phyloP scores from a whole-genome alignment of 35 echinoderm and acorn worm genomes.

The Ophiothrix spiculata region DNA sequence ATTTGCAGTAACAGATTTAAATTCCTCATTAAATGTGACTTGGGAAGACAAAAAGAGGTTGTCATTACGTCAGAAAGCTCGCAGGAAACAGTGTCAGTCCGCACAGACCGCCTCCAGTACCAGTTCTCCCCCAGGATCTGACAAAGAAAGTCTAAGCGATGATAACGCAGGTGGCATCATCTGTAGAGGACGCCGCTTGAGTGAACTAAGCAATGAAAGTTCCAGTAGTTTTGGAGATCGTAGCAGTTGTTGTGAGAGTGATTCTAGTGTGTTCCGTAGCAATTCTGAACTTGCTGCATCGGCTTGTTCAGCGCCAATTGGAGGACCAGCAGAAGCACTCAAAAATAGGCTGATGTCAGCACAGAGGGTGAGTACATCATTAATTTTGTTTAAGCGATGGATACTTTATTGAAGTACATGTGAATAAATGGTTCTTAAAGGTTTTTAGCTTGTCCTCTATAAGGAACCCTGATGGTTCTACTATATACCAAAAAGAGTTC shows the following conservation, averaged over 20 bases:
- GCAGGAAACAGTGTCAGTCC: conserved; percentile 44
- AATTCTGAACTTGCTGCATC: conserved; percentile 21
- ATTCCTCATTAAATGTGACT: conserved; percentile 37
- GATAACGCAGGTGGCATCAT: conserved; percentile 75
- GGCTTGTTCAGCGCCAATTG: background rate
- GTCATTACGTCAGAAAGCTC: conserved; percentile 55
- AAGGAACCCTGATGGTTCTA: background rate
- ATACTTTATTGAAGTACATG: too few species aligned
- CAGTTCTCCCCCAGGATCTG: conserved; percentile 54
- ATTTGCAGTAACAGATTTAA: too few species aligned
- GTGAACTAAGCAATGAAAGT: conserved; percentile 62
- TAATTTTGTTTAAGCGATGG: background rate
- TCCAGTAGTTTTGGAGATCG: conserved; percentile 79
- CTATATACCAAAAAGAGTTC: too few species aligned
- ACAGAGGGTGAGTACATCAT: conserved; percentile 32
- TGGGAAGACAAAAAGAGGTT: conserved; percentile 79
- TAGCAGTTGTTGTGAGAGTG: conserved; percentile 56
- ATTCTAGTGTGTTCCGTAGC: conserved; percentile 85
- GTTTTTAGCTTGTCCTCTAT: background rate
- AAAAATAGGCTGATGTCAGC: conserved; percentile 57
- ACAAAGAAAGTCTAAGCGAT: conserved; percentile 41
- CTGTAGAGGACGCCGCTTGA: conserved; percentile 64
- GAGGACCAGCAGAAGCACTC: conserved; percentile 7
- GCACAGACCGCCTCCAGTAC: conserved; percentile 63
- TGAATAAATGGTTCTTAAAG: too few species aligned